Evolutionary conservation across 2,888 invertebrate genomes (phyloP).

Genomic region (Polymixis lichenea): DNA sequence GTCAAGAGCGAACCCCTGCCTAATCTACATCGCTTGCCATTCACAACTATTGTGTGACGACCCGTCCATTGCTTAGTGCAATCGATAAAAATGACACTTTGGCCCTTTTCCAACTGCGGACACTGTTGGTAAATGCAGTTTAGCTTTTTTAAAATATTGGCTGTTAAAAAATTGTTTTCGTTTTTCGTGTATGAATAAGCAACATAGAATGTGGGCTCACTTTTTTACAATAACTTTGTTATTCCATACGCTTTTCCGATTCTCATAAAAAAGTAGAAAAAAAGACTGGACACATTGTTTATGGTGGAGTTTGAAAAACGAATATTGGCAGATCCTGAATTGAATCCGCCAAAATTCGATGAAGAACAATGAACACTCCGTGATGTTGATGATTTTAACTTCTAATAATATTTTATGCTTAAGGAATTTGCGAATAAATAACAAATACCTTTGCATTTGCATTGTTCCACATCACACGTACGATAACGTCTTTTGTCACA

Average conservation of each 20-base stretch:
- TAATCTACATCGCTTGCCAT: conserved; percentile 89
- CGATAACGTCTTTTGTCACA: conserved; percentile 3
- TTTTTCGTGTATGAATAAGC: conserved; percentile 22
- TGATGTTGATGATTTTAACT: not conserved
- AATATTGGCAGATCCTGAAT: not conserved
- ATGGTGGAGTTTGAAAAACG: conserved; percentile 16
- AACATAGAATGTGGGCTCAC: conserved; percentile 4
- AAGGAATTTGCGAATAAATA: not conserved
- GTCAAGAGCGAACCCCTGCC: conserved; percentile 81
- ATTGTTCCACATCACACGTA: not conserved
- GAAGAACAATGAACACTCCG: too few relatives aligned
- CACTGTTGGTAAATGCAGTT: conserved; percentile 50
- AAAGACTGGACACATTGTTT: conserved; percentile 11
- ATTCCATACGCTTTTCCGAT: conserved; percentile 17
- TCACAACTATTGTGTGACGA: conserved; percentile 87
- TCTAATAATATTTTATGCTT: not conserved
- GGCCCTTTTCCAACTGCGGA: conserved; percentile 83
- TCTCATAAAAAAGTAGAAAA: conserved; percentile 5
- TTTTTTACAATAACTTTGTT: conserved; percentile 23
- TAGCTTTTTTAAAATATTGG: conserved; percentile 41
- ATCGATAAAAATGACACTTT: conserved; percentile 88
- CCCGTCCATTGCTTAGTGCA: conserved; percentile 84
- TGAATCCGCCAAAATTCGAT: not conserved
- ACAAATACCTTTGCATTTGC: not conserved
- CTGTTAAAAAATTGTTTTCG: conserved; percentile 31